These are phyloP conservation scores for Seriola quinqueradiata DNA, from an alignment of 2,113 vertebrate genomes.

Conservation along the genomic window DNA sequence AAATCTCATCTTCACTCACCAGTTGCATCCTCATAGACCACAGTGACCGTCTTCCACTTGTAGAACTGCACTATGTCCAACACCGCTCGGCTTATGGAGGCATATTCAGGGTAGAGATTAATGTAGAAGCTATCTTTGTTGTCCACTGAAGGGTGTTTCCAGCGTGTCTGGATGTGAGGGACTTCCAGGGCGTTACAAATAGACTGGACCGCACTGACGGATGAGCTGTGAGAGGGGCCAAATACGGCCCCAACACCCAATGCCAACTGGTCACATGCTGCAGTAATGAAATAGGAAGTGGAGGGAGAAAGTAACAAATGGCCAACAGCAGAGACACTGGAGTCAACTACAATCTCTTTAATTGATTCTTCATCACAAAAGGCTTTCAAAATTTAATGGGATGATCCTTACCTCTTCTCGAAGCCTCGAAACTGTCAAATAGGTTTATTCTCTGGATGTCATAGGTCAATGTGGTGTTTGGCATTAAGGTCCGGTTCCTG, in stretches of 20 bases:
- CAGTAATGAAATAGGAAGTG: not conserved
- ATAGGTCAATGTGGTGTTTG: constrained; percentile 98
- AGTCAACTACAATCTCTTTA: not conserved
- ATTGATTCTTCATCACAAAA: not conserved
- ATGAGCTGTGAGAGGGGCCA: constrained; percentile 96
- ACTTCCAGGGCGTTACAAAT: constrained; percentile 98
- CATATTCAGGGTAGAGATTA: constrained; percentile 96
- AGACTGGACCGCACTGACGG: constrained; percentile 96
- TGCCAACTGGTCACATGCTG: constrained; percentile 97
- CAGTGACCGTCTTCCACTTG: constrained; percentile 95
- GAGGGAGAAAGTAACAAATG: not conserved
- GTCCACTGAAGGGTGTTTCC: constrained; percentile 96
- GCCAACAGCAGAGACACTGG: not conserved
- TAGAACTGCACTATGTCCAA: constrained; percentile 95
- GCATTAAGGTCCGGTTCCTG: constrained; percentile 96
- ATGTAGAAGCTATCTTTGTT: constrained; percentile 96
- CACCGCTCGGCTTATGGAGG: constrained; percentile 94
- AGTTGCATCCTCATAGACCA: constrained; percentile 98
- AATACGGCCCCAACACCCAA: constrained; percentile 96
- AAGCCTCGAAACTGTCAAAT: constrained; percentile 98
- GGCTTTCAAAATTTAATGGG: not conserved
- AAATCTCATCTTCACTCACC: constrained; percentile 81
- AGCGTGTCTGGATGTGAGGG: constrained; percentile 97
- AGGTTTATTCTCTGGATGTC: constrained; percentile 99
- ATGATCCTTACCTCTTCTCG: constrained; percentile 90